Conservation (phyloP, 1,140 invertebrate genomes). For the Musca vetustissima region DNA sequence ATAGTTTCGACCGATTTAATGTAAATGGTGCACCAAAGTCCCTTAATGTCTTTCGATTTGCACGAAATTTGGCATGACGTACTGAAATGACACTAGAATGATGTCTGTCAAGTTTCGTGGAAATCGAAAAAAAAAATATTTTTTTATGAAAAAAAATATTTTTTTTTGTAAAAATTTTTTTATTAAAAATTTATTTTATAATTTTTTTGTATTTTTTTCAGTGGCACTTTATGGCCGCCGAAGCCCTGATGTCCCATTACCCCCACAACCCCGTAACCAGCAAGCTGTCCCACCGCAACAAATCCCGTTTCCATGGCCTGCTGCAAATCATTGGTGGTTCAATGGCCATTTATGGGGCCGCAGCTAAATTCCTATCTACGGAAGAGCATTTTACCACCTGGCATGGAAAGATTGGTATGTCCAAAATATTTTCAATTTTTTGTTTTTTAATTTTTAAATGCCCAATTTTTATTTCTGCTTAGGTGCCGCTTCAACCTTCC, state of each 20-base stretch:
- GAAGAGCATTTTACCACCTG: conserved; percentile 47
- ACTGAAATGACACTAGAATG: too few relatives aligned
- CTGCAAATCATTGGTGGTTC: conserved; percentile 43
- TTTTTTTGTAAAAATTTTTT: too few relatives aligned
- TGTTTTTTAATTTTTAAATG: too few relatives aligned
- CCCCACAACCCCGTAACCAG: conserved; percentile 45
- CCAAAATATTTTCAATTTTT: too few relatives aligned
- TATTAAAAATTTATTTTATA: too few relatives aligned
- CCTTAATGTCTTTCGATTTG: too few relatives aligned
- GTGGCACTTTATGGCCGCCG: conserved; percentile 47
- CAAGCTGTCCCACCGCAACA: conserved; percentile 46
- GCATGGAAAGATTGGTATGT: conserved; percentile 47
- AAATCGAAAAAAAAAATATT: too few relatives aligned
- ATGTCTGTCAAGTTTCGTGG: too few relatives aligned
- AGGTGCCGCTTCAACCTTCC: conserved; percentile 41
- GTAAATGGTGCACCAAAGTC: too few relatives aligned
- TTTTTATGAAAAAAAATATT: too few relatives aligned
- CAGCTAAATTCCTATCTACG: conserved; percentile 43
- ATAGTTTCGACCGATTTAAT: too few relatives aligned
- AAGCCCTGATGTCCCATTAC: conserved; percentile 52
- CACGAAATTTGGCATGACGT: too few relatives aligned
- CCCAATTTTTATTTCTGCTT: not conserved
- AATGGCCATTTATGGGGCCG: conserved; percentile 42
- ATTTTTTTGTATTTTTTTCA: conserved; percentile 23
- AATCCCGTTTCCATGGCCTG: conserved; percentile 46